These are phyloP conservation scores for Acanthisitta chloris DNA, from an alignment of 2,113 vertebrate species.

Conservation along the genomic window DNA sequence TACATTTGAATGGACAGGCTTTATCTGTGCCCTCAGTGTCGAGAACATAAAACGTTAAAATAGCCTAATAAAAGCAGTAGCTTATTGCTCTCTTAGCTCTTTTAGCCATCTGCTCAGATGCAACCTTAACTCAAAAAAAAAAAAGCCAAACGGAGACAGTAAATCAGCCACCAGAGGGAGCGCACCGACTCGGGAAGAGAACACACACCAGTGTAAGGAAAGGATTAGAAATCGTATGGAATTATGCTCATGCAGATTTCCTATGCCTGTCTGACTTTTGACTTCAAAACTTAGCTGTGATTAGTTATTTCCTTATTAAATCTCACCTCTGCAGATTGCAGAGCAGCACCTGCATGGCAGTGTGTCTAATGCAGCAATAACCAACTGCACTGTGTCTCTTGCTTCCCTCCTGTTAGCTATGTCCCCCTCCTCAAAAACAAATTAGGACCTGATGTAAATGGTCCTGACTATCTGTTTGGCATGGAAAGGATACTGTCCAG, in stretches of 20 bases:
- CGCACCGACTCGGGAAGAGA: background rate
- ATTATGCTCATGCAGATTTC: background rate
- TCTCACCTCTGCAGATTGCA: background rate
- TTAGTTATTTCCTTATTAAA: background rate
- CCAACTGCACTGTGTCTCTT: fast-evolving
- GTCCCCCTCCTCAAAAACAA: fast-evolving
- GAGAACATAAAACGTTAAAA: background rate
- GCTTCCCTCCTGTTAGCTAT: background rate
- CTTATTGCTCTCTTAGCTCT: background rate
- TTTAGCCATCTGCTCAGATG: background rate
- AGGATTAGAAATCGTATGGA: background rate
- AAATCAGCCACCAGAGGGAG: conserved; percentile 54
- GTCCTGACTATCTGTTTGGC: background rate
- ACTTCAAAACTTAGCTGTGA: background rate
- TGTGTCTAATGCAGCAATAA: background rate
- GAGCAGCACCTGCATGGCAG: fast-evolving
- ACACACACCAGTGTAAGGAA: background rate
- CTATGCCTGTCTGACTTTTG: background rate
- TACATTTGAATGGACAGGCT: background rate
- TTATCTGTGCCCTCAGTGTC: background rate
- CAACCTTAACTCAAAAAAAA: background rate
- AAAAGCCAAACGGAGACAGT: background rate
- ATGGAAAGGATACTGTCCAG: background rate
- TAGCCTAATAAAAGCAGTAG: background rate
- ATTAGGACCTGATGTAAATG: background rate